Conservation (phyloP, 2,113 vertebrate genomes). For the Leiothrix lutea region DNA sequence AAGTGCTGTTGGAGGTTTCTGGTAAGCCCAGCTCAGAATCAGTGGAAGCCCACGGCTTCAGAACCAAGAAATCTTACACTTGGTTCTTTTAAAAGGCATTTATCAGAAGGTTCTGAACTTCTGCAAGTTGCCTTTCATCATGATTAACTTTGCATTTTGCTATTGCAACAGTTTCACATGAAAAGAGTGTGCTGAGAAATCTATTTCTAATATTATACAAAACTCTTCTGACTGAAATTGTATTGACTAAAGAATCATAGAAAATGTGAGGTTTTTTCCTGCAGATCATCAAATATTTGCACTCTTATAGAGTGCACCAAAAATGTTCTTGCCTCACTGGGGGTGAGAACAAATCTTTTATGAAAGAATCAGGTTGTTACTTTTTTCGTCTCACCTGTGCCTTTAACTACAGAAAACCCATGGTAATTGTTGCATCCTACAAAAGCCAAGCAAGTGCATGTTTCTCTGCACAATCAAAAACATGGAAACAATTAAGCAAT, state of each 20-base stretch:
- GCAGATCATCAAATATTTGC: neutral
- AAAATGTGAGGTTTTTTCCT: neutral
- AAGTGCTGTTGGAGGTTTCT: neutral
- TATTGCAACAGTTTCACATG: neutral
- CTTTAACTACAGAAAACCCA: neutral
- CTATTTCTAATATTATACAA: conserved; percentile 1
- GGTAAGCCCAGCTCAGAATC: neutral
- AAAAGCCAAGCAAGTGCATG: neutral
- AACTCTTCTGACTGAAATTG: neutral
- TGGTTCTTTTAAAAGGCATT: neutral
- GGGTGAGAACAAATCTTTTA: neutral
- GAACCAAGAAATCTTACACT: neutral
- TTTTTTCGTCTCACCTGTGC: neutral
- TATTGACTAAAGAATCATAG: neutral
- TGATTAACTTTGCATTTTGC: conserved; percentile 40
- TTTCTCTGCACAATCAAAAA: neutral
- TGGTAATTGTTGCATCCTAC: neutral
- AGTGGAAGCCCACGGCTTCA: neutral
- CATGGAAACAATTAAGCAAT: neutral
- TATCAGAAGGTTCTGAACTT: neutral
- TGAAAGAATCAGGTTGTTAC: neutral
- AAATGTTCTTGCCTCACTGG: neutral
- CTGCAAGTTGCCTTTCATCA: neutral
- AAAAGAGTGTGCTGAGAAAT: conserved; percentile 26
- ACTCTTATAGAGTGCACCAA: neutral